Conservation (phyloP, 2,888 invertebrate species). For the Colletes collaris region DNA sequence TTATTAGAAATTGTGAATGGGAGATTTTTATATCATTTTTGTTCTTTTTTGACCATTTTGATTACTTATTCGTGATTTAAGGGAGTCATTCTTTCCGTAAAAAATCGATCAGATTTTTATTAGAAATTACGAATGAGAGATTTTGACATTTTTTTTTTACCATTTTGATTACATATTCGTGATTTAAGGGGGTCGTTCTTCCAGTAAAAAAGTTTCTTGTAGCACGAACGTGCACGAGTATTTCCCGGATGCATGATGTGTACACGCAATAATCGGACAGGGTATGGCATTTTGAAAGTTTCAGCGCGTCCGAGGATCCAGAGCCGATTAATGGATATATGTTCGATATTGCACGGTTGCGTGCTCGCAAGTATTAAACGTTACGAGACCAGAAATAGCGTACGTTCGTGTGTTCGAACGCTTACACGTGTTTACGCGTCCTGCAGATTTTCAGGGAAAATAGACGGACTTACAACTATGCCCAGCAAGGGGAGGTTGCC, state of each 20-base stretch:
- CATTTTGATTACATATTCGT: background rate
- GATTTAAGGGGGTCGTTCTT: too few relatives aligned
- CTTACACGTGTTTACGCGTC: conserved; percentile 53
- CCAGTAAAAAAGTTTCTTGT: too few relatives aligned
- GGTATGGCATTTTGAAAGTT: conserved; percentile 57
- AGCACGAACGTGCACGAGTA: background rate
- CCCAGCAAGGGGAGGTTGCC: conserved; percentile 68
- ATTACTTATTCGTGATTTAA: too few relatives aligned
- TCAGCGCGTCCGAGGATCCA: conserved; percentile 44
- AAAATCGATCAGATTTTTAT: too few relatives aligned
- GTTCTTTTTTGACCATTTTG: too few relatives aligned
- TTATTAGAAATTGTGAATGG: too few relatives aligned
- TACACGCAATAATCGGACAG: conserved; percentile 16
- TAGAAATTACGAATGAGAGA: too few relatives aligned
- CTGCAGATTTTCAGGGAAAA: conserved; percentile 61
- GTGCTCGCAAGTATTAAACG: conserved; percentile 62
- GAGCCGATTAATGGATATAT: conserved; percentile 66
- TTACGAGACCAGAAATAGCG: conserved; percentile 53
- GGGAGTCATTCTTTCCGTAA: too few relatives aligned
- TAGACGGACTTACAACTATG: conserved; percentile 55
- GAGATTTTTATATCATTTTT: too few relatives aligned
- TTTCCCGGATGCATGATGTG: conserved; percentile 11
- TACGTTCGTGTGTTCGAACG: conserved; percentile 14
- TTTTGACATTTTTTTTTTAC: too few relatives aligned
- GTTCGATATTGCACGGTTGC: conserved; percentile 64